Percentiles rank a stretch among this genome's conserved stretches.
phyloP scores from a whole-genome alignment of 2,888 invertebrate species.

The Drosophila acutilabella region DNA sequence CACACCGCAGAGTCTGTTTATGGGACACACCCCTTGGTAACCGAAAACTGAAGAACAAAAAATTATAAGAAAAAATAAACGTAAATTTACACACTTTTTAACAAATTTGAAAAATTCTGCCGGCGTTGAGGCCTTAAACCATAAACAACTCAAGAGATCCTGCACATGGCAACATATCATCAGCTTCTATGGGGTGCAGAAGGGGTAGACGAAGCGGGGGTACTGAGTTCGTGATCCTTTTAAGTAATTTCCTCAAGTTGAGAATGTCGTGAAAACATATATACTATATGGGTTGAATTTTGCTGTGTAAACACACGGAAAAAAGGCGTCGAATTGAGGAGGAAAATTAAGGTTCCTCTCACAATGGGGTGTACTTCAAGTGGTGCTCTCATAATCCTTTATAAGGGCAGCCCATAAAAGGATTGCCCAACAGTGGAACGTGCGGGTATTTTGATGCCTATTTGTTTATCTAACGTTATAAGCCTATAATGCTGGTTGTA shows the following conservation, averaged over 20 bases:
- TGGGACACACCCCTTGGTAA: conserved; percentile 72
- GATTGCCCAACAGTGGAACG: conserved; percentile 63
- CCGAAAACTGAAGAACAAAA: conserved; percentile 20
- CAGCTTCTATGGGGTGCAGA: conserved; percentile 14
- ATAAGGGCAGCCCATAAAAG: conserved; percentile 66
- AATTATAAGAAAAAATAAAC: conserved; percentile 33
- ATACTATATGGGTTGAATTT: conserved; percentile 65
- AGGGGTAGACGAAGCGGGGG: not conserved
- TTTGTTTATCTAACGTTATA: conserved; percentile 35
- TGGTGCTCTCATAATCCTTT: conserved; percentile 59
- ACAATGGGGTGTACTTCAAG: conserved; percentile 59
- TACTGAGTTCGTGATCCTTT: conserved; percentile 73
- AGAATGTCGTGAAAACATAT: conserved; percentile 63
- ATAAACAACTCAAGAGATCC: conserved; percentile 78
- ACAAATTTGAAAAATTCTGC: conserved; percentile 74
- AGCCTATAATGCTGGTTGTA: conserved; percentile 59
- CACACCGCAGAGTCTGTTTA: conserved; percentile 72
- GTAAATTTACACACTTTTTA: conserved; percentile 78
- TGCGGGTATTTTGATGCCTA: conserved; percentile 65
- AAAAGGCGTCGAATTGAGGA: conserved; percentile 66
- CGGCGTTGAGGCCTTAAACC: conserved; percentile 76
- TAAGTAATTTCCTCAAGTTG: conserved; percentile 74
- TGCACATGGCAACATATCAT: conserved; percentile 19
- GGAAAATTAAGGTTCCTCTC: conserved; percentile 43
- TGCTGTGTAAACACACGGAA: conserved; percentile 78